Evolutionary conservation across 2,113 vertebrate genomes (phyloP), one percentile per base, ranked within the genome.

Genomic region (Rhizomys pruinosus): DNA sequence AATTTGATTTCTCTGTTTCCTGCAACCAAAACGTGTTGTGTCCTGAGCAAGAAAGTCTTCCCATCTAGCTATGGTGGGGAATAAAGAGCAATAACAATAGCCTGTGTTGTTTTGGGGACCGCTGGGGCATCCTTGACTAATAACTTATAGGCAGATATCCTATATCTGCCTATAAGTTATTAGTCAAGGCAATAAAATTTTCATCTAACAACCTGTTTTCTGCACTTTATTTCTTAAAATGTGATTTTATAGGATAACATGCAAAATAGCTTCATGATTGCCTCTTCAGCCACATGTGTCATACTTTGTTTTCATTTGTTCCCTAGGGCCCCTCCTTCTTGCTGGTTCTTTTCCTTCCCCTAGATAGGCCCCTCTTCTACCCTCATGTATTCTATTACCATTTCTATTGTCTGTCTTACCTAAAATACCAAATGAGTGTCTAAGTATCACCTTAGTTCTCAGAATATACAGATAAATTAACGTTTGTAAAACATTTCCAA

Each of bases 401-500:
- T 57, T 57, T 57, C 10, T 79, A 15, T 57, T 79, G 57, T 23
- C 19, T 79, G 12, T 37, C 19, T 63, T 57, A 61, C 34, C 42
- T 63, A 81, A 78, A 10, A 42, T 87, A 55, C 32, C 64, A 93
- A 61, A 27, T 61, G 59, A 81, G 64, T 29, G 32, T 52, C 37
- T 78, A n/a, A 77, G 11, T 89, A 55, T 64, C 37, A 76, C 44
- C 37, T 94, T 84, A 76, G n/a, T n/a, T 78, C 76, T 57, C 74
- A 59, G 63, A 88, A 11, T 84, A 87, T 91, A 77, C 5, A 87
- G 23, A 52, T 79, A 52, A 91, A 55, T 86, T 64, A 81, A 94
- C 66, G 44, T 81, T 96, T 61, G 84, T 92, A 73, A 87, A 71
- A 78, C 22, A 42, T 29, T 88, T 90, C 39, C n/a, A 63, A 95